These are phyloP conservation scores for Trachurus trachurus DNA, from an alignment of 2,797 vertebrate genomes.

Conservation along the genomic window DNA sequence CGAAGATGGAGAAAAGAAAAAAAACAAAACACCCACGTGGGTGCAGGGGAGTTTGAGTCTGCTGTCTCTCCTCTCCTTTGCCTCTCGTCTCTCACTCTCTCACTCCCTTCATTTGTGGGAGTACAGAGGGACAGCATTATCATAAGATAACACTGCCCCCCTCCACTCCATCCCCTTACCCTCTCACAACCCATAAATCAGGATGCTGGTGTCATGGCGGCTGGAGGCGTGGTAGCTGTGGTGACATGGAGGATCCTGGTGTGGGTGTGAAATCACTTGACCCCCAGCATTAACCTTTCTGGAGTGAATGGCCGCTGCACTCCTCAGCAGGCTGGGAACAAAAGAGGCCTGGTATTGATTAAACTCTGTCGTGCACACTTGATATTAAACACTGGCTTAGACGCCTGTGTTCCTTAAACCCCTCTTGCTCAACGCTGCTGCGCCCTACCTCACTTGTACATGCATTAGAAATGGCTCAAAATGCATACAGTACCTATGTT, in stretches of 20 bases:
- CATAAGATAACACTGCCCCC: constrained; percentile 90
- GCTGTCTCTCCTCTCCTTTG: constrained; percentile 54
- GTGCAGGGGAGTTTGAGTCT: constrained; percentile 51
- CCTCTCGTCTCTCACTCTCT: constrained; percentile 53
- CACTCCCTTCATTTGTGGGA: constrained; percentile 73
- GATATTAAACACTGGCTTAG: constrained; percentile 96
- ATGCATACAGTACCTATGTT: neutral
- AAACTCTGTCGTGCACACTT: constrained; percentile 93
- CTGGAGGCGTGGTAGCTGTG: constrained; percentile 92
- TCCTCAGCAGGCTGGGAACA: constrained; percentile 91
- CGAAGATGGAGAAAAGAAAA: constrained; percentile 33
- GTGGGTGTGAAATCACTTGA: constrained; percentile 99
- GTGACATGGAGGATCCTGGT: constrained; percentile 92
- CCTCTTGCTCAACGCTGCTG: constrained; percentile 28
- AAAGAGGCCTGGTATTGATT: constrained; percentile 98
- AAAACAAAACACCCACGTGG: constrained; percentile 57
- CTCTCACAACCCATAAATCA: constrained; percentile 96
- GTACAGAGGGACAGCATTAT: constrained; percentile 90
- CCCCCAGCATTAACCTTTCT: constrained; percentile 98
- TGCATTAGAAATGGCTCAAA: constrained; percentile 20
- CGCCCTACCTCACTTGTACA: constrained; percentile 28
- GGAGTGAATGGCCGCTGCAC: constrained; percentile 94
- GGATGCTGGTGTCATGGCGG: constrained; percentile 96
- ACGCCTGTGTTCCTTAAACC: constrained; percentile 76
- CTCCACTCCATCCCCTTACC: constrained; percentile 76